phyloP scores from a whole-genome alignment of 1,140 invertebrate species.

The Cotesia typhae region DNA sequence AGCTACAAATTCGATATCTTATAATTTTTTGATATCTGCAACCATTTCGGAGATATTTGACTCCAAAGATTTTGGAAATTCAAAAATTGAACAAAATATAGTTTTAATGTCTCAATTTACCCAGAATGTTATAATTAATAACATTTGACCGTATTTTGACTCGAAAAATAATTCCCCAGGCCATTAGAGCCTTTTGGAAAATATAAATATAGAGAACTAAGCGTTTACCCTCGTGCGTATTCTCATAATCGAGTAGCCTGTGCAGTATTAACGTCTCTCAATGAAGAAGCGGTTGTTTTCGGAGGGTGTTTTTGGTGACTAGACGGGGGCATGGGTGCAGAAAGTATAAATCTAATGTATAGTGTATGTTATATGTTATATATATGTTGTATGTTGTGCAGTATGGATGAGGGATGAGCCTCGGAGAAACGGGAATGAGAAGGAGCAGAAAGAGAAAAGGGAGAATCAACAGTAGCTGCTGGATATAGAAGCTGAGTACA shows the following conservation, averaged over 20 bases:
- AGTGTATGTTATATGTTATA: no score
- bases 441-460: slow-evolving; percentile 31
- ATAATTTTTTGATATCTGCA: no score
- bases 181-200: slow-evolving; percentile 13
- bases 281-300: slow-evolving; percentile 32
- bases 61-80: no score
- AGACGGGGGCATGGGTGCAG: background rate
- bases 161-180: no score
- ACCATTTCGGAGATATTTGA: background rate
- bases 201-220: background rate
- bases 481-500: slow-evolving; percentile 43
- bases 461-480: slow-evolving; percentile 1
- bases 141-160: no score
- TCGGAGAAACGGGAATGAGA: background rate
- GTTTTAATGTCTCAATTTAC: no score
- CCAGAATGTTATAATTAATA: no score
- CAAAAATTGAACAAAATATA: no score
- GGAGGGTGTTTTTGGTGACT: slow-evolving; percentile 6
- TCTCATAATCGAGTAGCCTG: slow-evolving; percentile 32
- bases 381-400: slow-evolving; percentile 10
- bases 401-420: background rate
- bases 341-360: slow-evolving; percentile 14
- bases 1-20: no score
- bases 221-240: background rate
- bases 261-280: slow-evolving; percentile 33